Base-by-base conservation (phyloP, 2,797 vertebrate species). In the Tapera naevia region DNA sequence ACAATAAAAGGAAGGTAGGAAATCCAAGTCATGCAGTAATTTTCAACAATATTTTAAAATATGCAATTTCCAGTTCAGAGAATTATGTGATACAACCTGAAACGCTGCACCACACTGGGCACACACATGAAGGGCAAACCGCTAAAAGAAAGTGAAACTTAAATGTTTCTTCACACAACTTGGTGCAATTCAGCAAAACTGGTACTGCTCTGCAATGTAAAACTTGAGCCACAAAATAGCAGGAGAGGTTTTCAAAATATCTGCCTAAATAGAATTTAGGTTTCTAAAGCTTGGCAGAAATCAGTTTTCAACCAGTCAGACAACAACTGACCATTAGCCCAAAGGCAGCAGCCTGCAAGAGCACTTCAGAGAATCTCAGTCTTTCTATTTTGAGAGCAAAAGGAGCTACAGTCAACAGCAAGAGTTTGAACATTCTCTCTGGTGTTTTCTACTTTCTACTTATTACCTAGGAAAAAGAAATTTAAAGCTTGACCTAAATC, bases 141-240 rank as follows among this genome's bases (percentile, higher is more conserved):
- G 48, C 33, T 18, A 37, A 48, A 30, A 82, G 53, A 96, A 92
- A 94, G 54, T 51, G 88, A 91, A 96, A 91, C 80, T 50, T 69
- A 39, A 88, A 9, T 12, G 27, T 50, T 91, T 82, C 72, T 13
- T 8, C 24, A 56, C 6, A 4, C 15, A 57, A 28, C 22, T 58
- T 46, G 10, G 33, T 72, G 43, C 18, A 23, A 30, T 43, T 75
- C 50, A 65, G 18, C 70, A 53, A 66, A 88, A 73, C 4, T 10
- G 7, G 22, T 43, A 30, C 46, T 54, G 43, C 13, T 58, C 37
- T 41, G 35, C 92, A 91, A 94, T 27, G 32, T 27, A 80, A 75
- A 61, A 66, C 25, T 48, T 70, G 9, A 88, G 45, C 39, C 7
- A 0, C 67, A 62, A 82, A 75, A 41, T 39, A 79, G 22, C 33